Evolutionary conservation across 2,797 vertebrate species (phyloP), one percentile per base, ranked within the genome.

Genomic region (Bucorvus abyssinicus): DNA sequence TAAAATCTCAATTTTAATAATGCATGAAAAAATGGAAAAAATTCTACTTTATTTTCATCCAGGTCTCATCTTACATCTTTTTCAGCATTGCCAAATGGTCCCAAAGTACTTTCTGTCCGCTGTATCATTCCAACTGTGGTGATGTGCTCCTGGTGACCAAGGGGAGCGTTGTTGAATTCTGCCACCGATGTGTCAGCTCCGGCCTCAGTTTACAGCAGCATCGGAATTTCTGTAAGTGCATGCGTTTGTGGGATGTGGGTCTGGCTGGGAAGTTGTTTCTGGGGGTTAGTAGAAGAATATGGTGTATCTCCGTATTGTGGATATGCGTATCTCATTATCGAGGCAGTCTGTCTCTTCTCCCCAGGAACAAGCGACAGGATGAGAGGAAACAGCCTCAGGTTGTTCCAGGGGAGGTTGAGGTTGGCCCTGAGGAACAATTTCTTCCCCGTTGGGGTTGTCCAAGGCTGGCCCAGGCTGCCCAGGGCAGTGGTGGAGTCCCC

Each of bases 1-100:
- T 96, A 96, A 97, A 94, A 90, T 4, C 91, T 70, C 60, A 0
- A 17, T 93, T 91, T 96, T 86, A 90, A 95, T 96, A 95, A 93
- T 94, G 73, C 93, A 94, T 91, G 92, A 20, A 63, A 76, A 85
- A 87, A 36, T 26, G 17, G 18, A 27, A 21, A 53, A 61, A 75
- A 47, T 13, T 69, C 84, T 19, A 73, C 94, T 92, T 86, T 63
- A 32, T 93, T 95, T 90, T 86, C 59, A 65, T 57, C 49, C 82
- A 73, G 32, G 59, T 90, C 76, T 89, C 65, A 19, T 79, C 75
- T 87, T 18, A 8, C 2, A 0, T 87, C 80, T 80, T 82, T 59
- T 79, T 47, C 86, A 38, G 52, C 6, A 2, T 50, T 61, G 32
- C 64, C 79, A 73, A 78, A 50, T 19, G 38, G 50, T 89, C 80